phyloP scores from a whole-genome alignment of 1,140 invertebrate species.

The Papilio polyxenes region DNA sequence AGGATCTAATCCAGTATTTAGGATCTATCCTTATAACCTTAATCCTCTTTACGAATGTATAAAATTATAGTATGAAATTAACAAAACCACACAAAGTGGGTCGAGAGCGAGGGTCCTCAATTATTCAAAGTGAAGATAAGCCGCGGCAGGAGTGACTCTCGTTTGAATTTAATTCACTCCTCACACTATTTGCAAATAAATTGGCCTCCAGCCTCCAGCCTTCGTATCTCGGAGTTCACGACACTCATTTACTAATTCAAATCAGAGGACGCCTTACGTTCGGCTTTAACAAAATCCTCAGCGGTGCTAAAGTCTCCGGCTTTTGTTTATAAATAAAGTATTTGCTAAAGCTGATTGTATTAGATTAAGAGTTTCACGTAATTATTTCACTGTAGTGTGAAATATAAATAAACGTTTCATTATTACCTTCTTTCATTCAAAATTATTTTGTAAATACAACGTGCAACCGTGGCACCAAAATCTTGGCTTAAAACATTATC shows the following conservation, averaged over 20 bases:
- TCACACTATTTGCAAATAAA: conserved; percentile 29
- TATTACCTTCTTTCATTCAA: too few relatives aligned
- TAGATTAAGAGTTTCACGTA: not conserved
- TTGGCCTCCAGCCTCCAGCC: not conserved
- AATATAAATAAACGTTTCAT: not conserved
- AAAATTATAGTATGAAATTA: conserved; percentile 17
- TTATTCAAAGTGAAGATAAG: conserved; percentile 25
- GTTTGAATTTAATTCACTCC: conserved; percentile 24
- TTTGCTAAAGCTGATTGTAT: not conserved
- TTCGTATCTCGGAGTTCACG: not conserved
- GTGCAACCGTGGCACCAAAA: too few relatives aligned
- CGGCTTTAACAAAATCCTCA: conserved; percentile 50
- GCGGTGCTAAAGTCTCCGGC: not conserved
- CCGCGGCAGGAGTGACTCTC: conserved; percentile 9
- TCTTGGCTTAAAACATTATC: too few relatives aligned
- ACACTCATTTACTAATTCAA: conserved; percentile 45
- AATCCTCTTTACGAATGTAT: not conserved
- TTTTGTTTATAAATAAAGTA: conserved; percentile 20
- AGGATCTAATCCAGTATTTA: not conserved
- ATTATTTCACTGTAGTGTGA: not conserved
- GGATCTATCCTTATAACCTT: not conserved
- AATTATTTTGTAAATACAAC: too few relatives aligned
- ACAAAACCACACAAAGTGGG: conserved; percentile 22
- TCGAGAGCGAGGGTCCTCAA: not conserved
- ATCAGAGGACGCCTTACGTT: conserved; percentile 52